Evolutionary conservation across 1,140 invertebrate species (phyloP).

Genomic region (Philotrypesis tridentata): DNA sequence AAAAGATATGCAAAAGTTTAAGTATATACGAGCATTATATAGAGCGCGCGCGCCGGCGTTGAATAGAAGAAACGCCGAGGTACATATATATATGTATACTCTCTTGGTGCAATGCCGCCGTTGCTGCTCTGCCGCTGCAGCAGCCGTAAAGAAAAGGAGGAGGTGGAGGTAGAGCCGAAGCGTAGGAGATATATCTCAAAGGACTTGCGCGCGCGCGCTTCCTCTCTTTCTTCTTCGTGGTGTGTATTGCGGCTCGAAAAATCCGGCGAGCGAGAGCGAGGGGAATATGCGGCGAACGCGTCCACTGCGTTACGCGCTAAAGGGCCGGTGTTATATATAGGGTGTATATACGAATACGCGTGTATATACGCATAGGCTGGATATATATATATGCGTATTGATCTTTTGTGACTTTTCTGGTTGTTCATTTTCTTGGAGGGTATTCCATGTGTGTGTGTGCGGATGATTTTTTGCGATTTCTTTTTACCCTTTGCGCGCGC

Average conservation of each 20-base stretch:
- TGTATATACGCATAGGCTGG: slow-evolving; percentile 48
- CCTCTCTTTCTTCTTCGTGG: slow-evolving; percentile 38
- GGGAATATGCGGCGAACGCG: slow-evolving; percentile 45
- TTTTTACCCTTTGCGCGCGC: too few species aligned
- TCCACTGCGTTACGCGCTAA: slow-evolving; percentile 71
- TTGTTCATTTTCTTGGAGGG: background rate
- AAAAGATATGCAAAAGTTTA: slow-evolving; percentile 19
- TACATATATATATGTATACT: too few species aligned
- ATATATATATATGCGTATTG: slow-evolving; percentile 51
- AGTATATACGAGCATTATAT: background rate
- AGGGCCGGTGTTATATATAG: slow-evolving; percentile 52
- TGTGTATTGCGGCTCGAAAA: slow-evolving; percentile 29
- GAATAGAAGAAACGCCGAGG: slow-evolving; percentile 4
- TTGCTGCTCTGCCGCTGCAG: background rate
- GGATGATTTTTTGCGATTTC: too few species aligned
- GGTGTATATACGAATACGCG: too few species aligned
- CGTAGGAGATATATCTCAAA: slow-evolving; percentile 54
- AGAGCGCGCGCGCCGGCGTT: background rate
- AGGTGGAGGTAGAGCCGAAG: background rate
- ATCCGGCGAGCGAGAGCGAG: background rate
- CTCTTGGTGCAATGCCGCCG: too few species aligned
- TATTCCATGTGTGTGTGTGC: too few species aligned
- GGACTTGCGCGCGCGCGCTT: slow-evolving; percentile 33
- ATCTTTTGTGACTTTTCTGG: background rate
- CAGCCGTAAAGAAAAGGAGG: slow-evolving; percentile 17